phyloP scores from a whole-genome alignment of 2,113 vertebrate species.

The Phrynosoma platyrhinos region DNA sequence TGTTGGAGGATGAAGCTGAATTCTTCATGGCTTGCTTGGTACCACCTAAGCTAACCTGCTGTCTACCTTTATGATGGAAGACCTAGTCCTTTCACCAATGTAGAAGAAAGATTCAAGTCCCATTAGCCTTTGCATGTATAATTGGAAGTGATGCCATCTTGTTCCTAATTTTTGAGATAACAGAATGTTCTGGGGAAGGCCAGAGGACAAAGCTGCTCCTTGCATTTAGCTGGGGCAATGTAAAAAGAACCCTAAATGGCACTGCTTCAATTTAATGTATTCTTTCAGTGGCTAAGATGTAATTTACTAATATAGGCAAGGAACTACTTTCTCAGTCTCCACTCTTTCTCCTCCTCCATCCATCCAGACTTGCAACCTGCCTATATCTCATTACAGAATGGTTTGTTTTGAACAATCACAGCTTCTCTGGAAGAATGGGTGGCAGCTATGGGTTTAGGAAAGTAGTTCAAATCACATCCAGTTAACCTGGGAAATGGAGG shows the following conservation, averaged over 20 bases:
- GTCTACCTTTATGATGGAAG: no score
- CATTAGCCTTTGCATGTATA: no score
- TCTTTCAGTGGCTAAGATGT: neutral
- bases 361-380: neutral
- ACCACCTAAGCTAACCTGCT: no score
- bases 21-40: no score
- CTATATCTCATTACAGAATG: neutral
- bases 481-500: neutral
- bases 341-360: neutral
- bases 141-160: no score
- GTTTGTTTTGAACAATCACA: conserved; percentile 4
- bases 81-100: no score
- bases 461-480: neutral
- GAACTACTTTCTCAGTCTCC: no score
- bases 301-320: neutral
- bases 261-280: neutral
- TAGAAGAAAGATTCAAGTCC: no score
- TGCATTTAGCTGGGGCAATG: fast-evolving
- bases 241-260: neutral
- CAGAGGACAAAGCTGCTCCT: neutral
- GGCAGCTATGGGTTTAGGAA: neutral
- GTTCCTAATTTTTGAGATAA: no score
- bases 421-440: neutral
- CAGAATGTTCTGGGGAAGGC: no score
- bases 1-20: no score